phyloP scores from a whole-genome alignment of 2,888 invertebrate genomes.

The Eupithecia exiguata region DNA sequence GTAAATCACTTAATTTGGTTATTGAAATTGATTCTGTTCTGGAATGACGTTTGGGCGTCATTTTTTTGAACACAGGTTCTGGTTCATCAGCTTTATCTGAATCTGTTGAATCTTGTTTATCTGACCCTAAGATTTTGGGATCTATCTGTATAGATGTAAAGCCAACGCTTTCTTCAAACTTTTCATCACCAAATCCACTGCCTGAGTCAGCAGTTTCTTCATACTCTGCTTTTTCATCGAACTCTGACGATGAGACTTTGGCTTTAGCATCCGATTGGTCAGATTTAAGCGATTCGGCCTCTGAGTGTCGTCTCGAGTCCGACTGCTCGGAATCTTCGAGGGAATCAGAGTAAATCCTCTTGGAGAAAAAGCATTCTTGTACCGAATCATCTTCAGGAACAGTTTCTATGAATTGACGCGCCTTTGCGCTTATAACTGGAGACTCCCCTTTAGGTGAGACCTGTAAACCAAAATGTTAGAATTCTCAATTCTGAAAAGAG shows the following conservation, averaged over 20 bases:
- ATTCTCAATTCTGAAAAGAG: not conserved
- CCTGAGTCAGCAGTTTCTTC: conserved; percentile 79
- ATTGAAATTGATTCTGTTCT: conserved; percentile 79
- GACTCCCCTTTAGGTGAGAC: conserved; percentile 72
- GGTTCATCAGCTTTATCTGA: conserved; percentile 66
- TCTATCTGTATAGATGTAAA: conserved; percentile 75
- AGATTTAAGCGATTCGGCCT: conserved; percentile 80
- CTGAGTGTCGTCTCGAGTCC: conserved; percentile 79
- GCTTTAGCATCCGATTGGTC: conserved; percentile 79
- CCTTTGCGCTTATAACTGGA: conserved; percentile 80
- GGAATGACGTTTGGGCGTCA: conserved; percentile 77
- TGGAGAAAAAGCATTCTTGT: conserved; percentile 82
- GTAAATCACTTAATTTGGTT: conserved; percentile 73
- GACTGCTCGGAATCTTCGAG: conserved; percentile 81
- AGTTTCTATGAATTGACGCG: conserved; percentile 81
- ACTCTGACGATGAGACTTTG: conserved; percentile 79
- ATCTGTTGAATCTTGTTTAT: conserved; percentile 70
- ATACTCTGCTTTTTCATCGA: conserved; percentile 80
- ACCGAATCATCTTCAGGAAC: conserved; percentile 83
- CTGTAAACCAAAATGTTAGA: conserved; percentile 48
- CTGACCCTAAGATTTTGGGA: conserved; percentile 60
- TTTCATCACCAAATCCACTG: conserved; percentile 81
- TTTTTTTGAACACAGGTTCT: conserved; percentile 75
- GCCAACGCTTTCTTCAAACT: conserved; percentile 78
- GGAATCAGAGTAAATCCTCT: conserved; percentile 81